Conservation (phyloP, 2,797 vertebrate species). For the Stomatorhinus walkeri region DNA sequence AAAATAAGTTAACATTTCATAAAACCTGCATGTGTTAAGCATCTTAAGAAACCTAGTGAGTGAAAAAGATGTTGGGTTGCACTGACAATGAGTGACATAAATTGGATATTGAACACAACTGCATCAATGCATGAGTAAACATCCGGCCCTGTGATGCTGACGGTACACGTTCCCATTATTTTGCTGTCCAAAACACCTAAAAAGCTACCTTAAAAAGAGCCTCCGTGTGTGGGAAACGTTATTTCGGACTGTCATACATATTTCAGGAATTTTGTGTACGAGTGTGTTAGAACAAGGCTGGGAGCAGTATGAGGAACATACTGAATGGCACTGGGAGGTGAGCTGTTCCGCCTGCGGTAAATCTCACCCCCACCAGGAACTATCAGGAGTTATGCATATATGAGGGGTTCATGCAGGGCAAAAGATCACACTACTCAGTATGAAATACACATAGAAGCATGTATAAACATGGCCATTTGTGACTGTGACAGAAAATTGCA, state of each 20-base stretch:
- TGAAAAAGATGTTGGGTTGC: not conserved
- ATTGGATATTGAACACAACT: not conserved
- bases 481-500: not conserved
- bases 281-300: not conserved
- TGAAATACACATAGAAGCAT: not conserved
- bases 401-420: not conserved
- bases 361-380: not conserved
- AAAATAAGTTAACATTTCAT: not conserved
- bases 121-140: constrained; percentile 3
- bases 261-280: not conserved
- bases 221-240: constrained; percentile 1
- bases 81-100: not conserved
- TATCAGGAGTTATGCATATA: not conserved
- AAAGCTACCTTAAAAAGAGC: not conserved
- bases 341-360: not conserved
- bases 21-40: too few species aligned
- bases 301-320: not conserved
- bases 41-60: not conserved
- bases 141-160: not conserved
- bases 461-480: not conserved
- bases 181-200: not conserved
- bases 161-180: not conserved
- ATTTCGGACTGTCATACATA: constrained; percentile 10
- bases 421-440: not conserved
- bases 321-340: not conserved